Base-by-base conservation (phyloP, 2,113 vertebrate species). In the Axis porcinus region DNA sequence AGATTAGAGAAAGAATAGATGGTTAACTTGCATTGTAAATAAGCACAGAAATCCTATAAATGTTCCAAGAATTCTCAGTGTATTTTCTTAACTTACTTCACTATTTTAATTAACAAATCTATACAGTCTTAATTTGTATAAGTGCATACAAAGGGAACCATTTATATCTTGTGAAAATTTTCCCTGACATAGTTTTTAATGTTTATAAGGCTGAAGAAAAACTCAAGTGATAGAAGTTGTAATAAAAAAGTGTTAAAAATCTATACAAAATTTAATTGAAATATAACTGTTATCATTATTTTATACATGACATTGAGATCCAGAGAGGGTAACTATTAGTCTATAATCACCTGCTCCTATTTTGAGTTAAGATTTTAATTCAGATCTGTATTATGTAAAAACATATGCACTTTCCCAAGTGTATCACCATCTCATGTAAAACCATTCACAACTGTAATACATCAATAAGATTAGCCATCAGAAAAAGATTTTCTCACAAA, bases 1-100 rank as follows among this genome's bases (percentile, higher is more conserved):
- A 97, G 97, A 98, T 98, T 98, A 98, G 97, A 98, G 98, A 93
- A 78, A 92, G 87, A 97, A 90, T 92, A 95, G 82, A 92, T 82
- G 97, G 55, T 82, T 98, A 81, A 87, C 30, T 55, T 96, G 84
- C 54, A 60, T 93, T 91, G 91, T 91, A 85, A 67, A 83, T 36
- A 84, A 89, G 36, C 7, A 62, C 25, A 36, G 84, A 47, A 4
- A 8, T 13, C 5, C 57, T 28, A 19, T 36, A 95, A 84, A 27
- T 17, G 2, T 83, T 84, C 2, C 13, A 64, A 76, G 28, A 52
- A 2, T 95, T 76, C 40, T 47, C 3, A 78, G 67, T 28, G 45
- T 25, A 14, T 84, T 84, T n/a, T 25, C 28, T 57, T 78, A 82
- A 40, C 11, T 57, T 17, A 50, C 2, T 47, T 93, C 2, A 36